Evolutionary conservation across 2,888 invertebrate genomes (phyloP), one percentile per base, ranked within the genome.

Genomic region (Nemapogon koenigi): DNA sequence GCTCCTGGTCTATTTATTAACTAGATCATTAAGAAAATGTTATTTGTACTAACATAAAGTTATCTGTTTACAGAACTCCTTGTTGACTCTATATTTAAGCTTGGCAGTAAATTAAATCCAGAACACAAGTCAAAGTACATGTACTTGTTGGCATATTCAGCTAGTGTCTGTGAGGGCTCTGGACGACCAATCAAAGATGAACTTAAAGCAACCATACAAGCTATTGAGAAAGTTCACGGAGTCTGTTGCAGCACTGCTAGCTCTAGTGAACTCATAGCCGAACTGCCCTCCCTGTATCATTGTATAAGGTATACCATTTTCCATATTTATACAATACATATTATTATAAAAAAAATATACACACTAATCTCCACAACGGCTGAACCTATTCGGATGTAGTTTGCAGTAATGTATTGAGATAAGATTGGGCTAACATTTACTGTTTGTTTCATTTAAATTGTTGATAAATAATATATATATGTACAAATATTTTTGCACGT

Each of bases 41-140:
- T n/a, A n/a, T n/a, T n/a, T n/a, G n/a, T n/a, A n/a, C n/a, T n/a
- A n/a, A n/a, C n/a, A 16, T 18, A 19, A 31, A 8, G 14, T 29
- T 27, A 3, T 38, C 7, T n/a, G 28, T 39, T 62, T 58, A 8
- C 57, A 62, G 97, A 97, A 64, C 81, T 99, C 29, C 76, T 99
- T 2, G 91, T 97, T 2, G 97, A 97, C 62, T 87, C 94, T 0
- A 76, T 99, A 7, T 99, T 98, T 62, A 94, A 94, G 62, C 90
- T 94, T 2, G 93, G 92, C n/a, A 89, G 91, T 13, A 94, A 96
- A 75, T 73, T 97, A 40, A 97, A 97, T 72, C 94, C 94, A 0
- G 97, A 98, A 56, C 96, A 97, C 64, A 96, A 97, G 71, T 89
- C 94, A 4, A 98, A 98, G 64, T 99, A 99, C 62, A 91, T 97